Base-by-base conservation (phyloP, 2,888 invertebrate genomes). In the Nemoura dubitans region DNA sequence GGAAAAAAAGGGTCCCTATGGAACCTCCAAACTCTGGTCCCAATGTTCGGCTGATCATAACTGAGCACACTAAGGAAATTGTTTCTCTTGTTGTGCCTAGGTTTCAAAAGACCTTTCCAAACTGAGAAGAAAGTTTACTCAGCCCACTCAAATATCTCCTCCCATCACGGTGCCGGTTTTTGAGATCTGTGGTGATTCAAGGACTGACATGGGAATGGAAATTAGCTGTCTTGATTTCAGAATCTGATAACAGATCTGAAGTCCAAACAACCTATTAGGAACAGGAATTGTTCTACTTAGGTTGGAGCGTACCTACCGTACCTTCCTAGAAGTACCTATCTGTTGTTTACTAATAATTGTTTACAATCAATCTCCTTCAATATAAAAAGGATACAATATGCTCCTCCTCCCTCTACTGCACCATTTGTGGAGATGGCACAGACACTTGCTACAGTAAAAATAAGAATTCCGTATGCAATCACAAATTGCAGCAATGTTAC, bases 371-470 rank as follows among this genome's bases (percentile, higher is more conserved):
- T n/a, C n/a, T n/a, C n/a, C n/a, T n/a, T n/a, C n/a, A 26, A 78
- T 25, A 21, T 86, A 42, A 88, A 93, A 95, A 96, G 95, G 97
- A 97, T 96, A 99, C 99, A 99, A 91, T 99, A 99, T 77, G 99
- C 99, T 21, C 99, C 99, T 0, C 99, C 99, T 10, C 99, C 99
- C 93, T 99, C 98, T 0, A 99, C 97, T 30, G 99, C 99, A 26
- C 99, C 99, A 93, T 99, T 99, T 42, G 99, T 99, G 0, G 98
- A 99, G 90, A 99, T 98, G 43, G 99, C 99, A 92, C 99, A 99
- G 84, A 99, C 97, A 0, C 99, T 99, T 42, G 97, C 96, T 0
- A 99, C 98, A 0, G 99, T 99, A 91, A 98, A 97, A 42, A 98
- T 92, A 85, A 99, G 94, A 90, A 99, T 99, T n/a, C 95, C 93